phyloP scores from a whole-genome alignment of 2,113 vertebrate species.

The Dipodomys ordii region DNA sequence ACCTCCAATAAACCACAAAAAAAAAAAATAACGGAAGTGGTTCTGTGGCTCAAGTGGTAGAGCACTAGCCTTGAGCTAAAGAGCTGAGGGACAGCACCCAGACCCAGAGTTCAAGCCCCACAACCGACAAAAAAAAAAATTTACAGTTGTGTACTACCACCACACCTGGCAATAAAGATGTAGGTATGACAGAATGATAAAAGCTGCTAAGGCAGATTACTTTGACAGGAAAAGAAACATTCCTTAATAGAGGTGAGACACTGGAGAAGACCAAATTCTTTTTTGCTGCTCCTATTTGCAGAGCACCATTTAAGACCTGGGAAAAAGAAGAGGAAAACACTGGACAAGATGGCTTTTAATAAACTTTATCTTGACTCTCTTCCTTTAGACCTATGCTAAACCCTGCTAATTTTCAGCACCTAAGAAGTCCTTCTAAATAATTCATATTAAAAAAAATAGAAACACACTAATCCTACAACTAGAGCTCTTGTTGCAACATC shows the following conservation, averaged over 20 bases:
- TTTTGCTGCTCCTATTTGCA: background rate
- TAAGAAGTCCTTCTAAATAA: background rate
- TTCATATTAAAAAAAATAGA: background rate
- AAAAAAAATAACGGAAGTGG: too few relatives aligned
- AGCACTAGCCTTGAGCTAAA: too few relatives aligned
- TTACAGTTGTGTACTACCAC: too few relatives aligned
- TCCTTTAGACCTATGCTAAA: background rate
- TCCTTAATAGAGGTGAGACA: background rate
- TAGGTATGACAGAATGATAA: background rate
- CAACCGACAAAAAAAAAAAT: too few relatives aligned
- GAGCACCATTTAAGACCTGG: background rate
- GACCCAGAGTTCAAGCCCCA: too few relatives aligned
- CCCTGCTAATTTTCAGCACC: slow-evolving; percentile 24
- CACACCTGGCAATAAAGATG: background rate
- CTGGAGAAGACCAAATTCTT: background rate
- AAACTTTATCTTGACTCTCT: background rate
- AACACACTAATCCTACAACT: background rate
- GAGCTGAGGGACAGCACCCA: too few relatives aligned
- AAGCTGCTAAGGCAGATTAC: background rate
- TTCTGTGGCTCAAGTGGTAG: too few relatives aligned
- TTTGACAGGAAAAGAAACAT: background rate
- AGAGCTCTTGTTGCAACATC: background rate
- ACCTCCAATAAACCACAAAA: too few relatives aligned
- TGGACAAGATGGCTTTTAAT: too few relatives aligned
- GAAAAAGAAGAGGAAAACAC: background rate